Percentiles rank a stretch among this genome's conserved stretches.
These are phyloP conservation scores for Chrysopa pallens DNA, from an alignment of 1,140 invertebrate genomes.

Conservation along the genomic window DNA sequence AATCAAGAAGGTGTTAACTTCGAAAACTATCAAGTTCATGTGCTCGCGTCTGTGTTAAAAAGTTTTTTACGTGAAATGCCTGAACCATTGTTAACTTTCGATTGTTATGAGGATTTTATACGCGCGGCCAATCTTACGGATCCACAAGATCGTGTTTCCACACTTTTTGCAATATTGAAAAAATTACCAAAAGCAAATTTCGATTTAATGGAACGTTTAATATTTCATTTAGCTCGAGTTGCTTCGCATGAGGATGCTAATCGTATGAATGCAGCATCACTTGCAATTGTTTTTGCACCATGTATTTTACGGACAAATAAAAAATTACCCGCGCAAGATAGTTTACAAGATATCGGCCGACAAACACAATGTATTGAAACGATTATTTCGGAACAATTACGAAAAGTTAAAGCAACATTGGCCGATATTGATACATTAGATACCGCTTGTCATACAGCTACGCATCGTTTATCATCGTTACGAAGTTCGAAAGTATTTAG, in stretches of 20 bases:
- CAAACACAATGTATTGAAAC: constrained; percentile 76
- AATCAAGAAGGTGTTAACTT: constrained; percentile 47
- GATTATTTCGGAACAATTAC: constrained; percentile 57
- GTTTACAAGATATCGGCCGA: constrained; percentile 58
- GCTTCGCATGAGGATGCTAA: constrained; percentile 75
- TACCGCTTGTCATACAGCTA: constrained; percentile 57
- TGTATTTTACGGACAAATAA: constrained; percentile 80
- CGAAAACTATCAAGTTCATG: constrained; percentile 64
- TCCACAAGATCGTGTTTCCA: constrained; percentile 61
- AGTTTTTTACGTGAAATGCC: constrained; percentile 82
- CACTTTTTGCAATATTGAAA: constrained; percentile 71
- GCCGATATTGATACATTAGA: constrained; percentile 81
- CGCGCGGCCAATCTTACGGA: constrained; percentile 69
- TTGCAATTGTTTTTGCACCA: constrained; percentile 90
- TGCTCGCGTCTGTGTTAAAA: constrained; percentile 81
- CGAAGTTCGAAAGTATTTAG: constrained; percentile 54
- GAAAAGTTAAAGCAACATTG: constrained; percentile 57
- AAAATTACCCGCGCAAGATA: constrained; percentile 73
- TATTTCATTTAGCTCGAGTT: constrained; percentile 84
- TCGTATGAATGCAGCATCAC: constrained; percentile 76
- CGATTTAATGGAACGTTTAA: constrained; percentile 77
- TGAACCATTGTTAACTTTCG: constrained; percentile 82
- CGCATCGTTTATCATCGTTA: constrained; percentile 49
- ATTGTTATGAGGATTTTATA: constrained; percentile 87
- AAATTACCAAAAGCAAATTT: constrained; percentile 80